Base-by-base conservation (phyloP, 2,113 vertebrate genomes). In the Macaca nemestrina region DNA sequence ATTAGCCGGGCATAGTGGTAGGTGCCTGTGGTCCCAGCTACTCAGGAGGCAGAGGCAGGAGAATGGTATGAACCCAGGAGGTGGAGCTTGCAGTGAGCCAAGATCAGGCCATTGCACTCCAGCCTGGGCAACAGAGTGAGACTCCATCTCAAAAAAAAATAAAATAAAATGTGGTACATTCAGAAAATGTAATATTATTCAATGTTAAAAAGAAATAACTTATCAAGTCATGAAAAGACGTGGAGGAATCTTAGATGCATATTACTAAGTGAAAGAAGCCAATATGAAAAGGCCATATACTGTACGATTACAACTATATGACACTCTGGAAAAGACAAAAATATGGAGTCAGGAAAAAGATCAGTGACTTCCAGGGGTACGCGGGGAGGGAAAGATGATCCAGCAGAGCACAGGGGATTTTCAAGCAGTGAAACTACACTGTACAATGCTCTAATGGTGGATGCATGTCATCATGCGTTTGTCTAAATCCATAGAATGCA, bases 161-260 rank as follows among this genome's bases (percentile, higher is more conserved):
- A 55, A 55, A 55, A 43, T 32, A 72, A 75, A 86, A 38, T 8
- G 45, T 20, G n/a, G 12, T 8, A 10, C 52, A 35, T 75, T 72
- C 80, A 23, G 87, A 93, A 81, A 72, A 96, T 59, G 35, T n/a
- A 16, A 40, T 78, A 14, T 52, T 72, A 79, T 43, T 72, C 72
- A 45, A 64, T 0, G 13, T 64, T 90, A 93, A 30, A 64, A 81
- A 80, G 73, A 72, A 79, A 50, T 52, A 75, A 43, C 59, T 43
- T 43, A 20, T 27, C 68, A 50, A 35, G 59, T 18, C n/a, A 45
- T 6, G 30, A 50, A 72, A 61, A 80, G 5, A 61, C 25, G 3
- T 43, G 80, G 64, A 50, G 80, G 30, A 61, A 90, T 35, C 40
- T 72, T 30, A 90, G 72, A 52, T 13, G 43, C 64, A 23, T 9